Conservation (phyloP, 2,113 vertebrate species). For the Esox niger region DNA sequence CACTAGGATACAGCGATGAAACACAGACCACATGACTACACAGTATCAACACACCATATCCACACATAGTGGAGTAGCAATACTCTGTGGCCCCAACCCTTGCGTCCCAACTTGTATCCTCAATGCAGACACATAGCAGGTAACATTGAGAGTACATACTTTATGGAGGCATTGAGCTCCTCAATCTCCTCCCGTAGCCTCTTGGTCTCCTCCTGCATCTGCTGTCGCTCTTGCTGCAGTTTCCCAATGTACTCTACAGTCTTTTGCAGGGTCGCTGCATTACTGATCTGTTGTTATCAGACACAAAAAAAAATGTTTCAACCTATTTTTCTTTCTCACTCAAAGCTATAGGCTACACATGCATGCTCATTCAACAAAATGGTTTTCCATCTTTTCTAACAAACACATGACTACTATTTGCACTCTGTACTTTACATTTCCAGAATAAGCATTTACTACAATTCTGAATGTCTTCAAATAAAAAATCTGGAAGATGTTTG, state of each 20-base stretch:
- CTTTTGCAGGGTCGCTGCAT: conserved; percentile 89
- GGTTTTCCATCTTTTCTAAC: too few species aligned
- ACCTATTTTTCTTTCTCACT: too few species aligned
- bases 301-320: too few species aligned
- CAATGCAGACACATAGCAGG: background rate
- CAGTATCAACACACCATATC: background rate
- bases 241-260: conserved; percentile 93
- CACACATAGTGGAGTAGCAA: background rate
- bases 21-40: background rate
- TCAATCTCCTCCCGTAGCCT: conserved; percentile 90
- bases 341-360: too few species aligned
- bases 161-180: conserved; percentile 87
- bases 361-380: too few species aligned
- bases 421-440: too few species aligned
- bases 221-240: conserved; percentile 89
- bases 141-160: conserved; percentile 65
- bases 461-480: too few species aligned
- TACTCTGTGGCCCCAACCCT: background rate
- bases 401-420: too few species aligned
- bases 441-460: too few species aligned
- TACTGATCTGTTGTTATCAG: conserved; percentile 81
- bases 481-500: too few species aligned
- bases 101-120: background rate
- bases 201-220: conserved; percentile 86
- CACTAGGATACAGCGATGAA: conserved; percentile 63